Evolutionary conservation across 1,140 invertebrate genomes (phyloP), one percentile per base, ranked within the genome.

Genomic region (Radopholus similis): DNA sequence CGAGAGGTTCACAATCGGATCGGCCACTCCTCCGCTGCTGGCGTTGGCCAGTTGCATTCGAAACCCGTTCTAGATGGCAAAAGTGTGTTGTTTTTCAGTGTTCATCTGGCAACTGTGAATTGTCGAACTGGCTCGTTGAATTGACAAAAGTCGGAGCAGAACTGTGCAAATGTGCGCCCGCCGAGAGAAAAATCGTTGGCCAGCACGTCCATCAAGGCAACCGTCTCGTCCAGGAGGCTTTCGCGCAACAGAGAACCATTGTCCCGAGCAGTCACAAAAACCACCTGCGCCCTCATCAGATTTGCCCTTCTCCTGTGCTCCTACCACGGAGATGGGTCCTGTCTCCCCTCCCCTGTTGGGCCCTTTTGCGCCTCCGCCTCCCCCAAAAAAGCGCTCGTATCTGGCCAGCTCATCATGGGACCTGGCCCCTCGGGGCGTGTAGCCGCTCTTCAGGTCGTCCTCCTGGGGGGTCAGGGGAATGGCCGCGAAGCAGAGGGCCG

Each of bases 361-460:
- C n/a, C n/a, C n/a, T 62, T 23, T 58, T 65, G 30, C 28, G 30
- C 15, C 40, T 26, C 11, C 3, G 26, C 18, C 56, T 58, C 26
- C 23, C 18, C 56, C 28, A 44, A 54, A 71, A 28, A 71, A 71
- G 23, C 64, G 15, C 32, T 54, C 63, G 18, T 51, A 47, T 15
- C 8, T 26, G 26, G 40, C 18, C 11, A 55, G 21, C 63, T 73
- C 63, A 42, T 21, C 40, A 26, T 66, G 58, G 1, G 71, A 74
- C 51, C 56, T 56, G 30, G 71, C 71, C 23, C 71, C 71, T 18
- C 40, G 21, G 6, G 71, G 71, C 28, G 71, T 73, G 38, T 73
- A 73, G 11, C 71, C 71, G n/a, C 42, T 73, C 59, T 73, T 73
- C 23, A 73, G 30, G 47, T 73, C 71, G 60, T 73, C 71, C 44